These are phyloP conservation scores for Arrhamphus sclerolepis DNA, from an alignment of 2,797 vertebrate species.

Conservation along the genomic window DNA sequence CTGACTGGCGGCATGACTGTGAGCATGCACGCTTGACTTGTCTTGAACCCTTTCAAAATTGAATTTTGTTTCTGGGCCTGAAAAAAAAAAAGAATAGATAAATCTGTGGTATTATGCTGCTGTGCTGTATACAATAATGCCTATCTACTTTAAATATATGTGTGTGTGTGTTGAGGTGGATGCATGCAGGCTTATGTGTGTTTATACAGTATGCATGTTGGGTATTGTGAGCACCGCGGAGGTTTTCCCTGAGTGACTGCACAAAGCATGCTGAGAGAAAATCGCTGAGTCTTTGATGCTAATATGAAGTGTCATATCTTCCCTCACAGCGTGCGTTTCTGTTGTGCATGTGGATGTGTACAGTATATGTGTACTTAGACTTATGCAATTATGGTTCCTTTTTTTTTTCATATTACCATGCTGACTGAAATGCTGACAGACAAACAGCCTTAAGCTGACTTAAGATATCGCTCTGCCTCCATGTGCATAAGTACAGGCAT, in stretches of 20 bases:
- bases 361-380: slow-evolving; percentile 46
- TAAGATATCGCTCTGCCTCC: slow-evolving; percentile 41
- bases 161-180: background rate
- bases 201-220: slow-evolving; percentile 26
- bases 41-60: background rate
- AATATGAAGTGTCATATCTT: slow-evolving; percentile 67
- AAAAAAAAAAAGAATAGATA: slow-evolving; percentile 1
- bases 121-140: slow-evolving; percentile 5
- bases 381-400: slow-evolving; percentile 67
- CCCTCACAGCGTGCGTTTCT: slow-evolving; percentile 46
- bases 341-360: slow-evolving; percentile 42
- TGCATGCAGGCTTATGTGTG: slow-evolving; percentile 30
- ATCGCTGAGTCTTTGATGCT: slow-evolving; percentile 69
- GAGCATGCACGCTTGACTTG: background rate
- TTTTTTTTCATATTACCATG: slow-evolving; percentile 33
- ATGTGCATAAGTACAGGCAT: slow-evolving; percentile 14
- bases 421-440: slow-evolving; percentile 63
- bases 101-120: slow-evolving; percentile 8
- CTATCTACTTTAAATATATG: background rate
- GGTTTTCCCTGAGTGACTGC: slow-evolving; percentile 55
- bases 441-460: slow-evolving; percentile 63
- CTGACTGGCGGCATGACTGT: background rate
- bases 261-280: slow-evolving; percentile 46
- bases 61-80: background rate
- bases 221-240: slow-evolving; percentile 34